These are phyloP conservation scores for Megalopta genalis DNA, from an alignment of 1,140 invertebrate species.

Conservation along the genomic window DNA sequence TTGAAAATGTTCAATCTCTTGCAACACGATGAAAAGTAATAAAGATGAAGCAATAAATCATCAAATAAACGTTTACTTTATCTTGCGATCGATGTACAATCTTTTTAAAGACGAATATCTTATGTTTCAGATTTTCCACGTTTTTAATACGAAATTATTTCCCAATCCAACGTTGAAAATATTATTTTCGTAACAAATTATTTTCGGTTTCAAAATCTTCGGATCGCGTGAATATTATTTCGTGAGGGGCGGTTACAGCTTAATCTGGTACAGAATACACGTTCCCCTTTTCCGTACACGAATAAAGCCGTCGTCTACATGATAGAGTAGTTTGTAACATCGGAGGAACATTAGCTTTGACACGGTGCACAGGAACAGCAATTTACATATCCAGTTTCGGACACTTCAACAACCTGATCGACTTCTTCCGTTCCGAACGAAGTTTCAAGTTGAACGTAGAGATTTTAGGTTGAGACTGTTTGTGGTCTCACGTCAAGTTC, in stretches of 20 bases:
- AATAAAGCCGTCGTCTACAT: not conserved
- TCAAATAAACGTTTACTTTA: too few species aligned
- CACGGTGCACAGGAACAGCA: not conserved
- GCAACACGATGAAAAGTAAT: too few species aligned
- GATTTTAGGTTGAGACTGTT: not conserved
- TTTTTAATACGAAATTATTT: too few species aligned
- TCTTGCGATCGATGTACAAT: too few species aligned
- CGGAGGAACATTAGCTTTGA: constrained; percentile 13
- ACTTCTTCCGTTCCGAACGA: constrained; percentile 12
- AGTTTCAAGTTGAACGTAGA: not conserved
- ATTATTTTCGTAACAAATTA: not conserved
- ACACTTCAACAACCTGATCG: constrained; percentile 8
- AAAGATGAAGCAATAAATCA: too few species aligned
- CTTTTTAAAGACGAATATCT: too few species aligned
- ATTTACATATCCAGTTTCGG: constrained; percentile 39
- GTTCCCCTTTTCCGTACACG: not conserved
- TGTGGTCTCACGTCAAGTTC: not conserved
- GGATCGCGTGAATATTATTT: not conserved
- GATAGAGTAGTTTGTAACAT: constrained; percentile 16
- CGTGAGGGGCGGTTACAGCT: not conserved
- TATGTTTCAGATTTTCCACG: too few species aligned
- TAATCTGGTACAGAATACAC: not conserved
- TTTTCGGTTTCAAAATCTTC: not conserved
- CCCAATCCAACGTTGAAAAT: too few species aligned
- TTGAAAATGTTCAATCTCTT: too few species aligned